These are phyloP conservation scores for Cancer borealis DNA, from an alignment of 2,888 invertebrate genomes.

Conservation along the genomic window DNA sequence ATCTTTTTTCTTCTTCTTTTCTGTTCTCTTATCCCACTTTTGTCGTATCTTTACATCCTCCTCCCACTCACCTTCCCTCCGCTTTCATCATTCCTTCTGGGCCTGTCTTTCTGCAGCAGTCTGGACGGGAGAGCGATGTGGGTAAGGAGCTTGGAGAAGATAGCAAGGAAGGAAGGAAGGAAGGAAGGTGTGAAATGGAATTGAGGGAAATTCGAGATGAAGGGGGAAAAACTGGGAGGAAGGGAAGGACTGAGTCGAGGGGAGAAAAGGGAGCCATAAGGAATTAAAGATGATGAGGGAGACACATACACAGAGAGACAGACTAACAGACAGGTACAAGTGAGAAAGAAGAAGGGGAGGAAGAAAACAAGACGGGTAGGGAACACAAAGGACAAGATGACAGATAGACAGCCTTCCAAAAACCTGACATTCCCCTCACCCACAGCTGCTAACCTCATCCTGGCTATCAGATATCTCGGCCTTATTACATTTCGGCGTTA, in stretches of 20 bases:
- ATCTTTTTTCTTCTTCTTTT: background rate
- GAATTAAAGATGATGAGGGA: background rate
- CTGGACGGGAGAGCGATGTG: background rate
- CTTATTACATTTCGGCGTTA: conserved; percentile 23
- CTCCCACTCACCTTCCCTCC: background rate
- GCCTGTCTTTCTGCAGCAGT: background rate
- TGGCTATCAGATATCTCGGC: conserved; percentile 1
- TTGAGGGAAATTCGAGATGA: background rate
- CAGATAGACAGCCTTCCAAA: background rate
- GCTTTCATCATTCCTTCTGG: background rate
- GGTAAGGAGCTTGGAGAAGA: no score
- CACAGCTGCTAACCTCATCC: conserved; percentile 15
- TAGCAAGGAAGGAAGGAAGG: background rate
- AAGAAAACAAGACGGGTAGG: background rate
- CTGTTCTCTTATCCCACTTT: background rate
- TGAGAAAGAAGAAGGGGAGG: no score
- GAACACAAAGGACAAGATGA: background rate
- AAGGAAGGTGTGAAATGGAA: conserved; percentile 1
- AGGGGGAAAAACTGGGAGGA: background rate
- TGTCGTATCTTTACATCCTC: background rate
- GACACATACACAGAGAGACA: background rate
- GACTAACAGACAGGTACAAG: background rate
- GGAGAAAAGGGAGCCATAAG: background rate
- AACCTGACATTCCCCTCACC: background rate
- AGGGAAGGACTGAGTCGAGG: background rate